Base-by-base conservation (phyloP, 1,140 invertebrate genomes). In the Rhopalosiphum padi region DNA sequence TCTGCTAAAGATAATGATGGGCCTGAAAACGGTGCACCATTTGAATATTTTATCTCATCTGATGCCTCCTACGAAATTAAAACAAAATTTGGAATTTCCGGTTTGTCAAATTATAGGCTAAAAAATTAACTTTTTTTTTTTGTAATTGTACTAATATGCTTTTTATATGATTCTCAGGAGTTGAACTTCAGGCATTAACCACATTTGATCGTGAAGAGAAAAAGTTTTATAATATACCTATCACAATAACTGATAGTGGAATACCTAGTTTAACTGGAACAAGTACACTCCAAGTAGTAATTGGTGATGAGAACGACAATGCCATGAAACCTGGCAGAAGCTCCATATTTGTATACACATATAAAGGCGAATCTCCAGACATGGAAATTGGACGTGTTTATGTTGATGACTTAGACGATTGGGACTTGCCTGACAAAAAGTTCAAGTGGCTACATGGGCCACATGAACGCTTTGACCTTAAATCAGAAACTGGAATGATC, bases 231-330 rank as follows among this genome's bases (percentile, higher is more conserved):
- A 96, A 96, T 83, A 97, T 99, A 51, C 98, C 98, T 1, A 98
- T 99, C 77, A 96, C 97, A n/a, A 98, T 99, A 87, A 97, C 96
- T 7, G 98, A 99, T 95, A 97, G 96, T 94, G 98, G 98, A 0
- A 95, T 94, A 9, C 97, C 97, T 1, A 95, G 96, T 21, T 95
- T 97, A 95, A 97, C 97, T 1, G 97, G 97, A 0, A 97, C 97
- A 0, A 98, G 97, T 85, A 97, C 96, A 6, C 95, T 99, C 0
- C 97, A 96, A 68, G 97, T 99, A 2, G 97, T 98, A 23, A 99
- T 99, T 94, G 98, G 98, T 4, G 98, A 99, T 95, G 96, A 96
- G 83, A 99, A 99, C 95, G 98, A 99, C 94, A 99, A 99, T 95
- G 95, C 96, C 2, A 99, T 99, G 97, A 95, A 95, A 2, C 96